phyloP scores from a whole-genome alignment of 2,113 vertebrate genomes.

The Oostethus manadensis region DNA sequence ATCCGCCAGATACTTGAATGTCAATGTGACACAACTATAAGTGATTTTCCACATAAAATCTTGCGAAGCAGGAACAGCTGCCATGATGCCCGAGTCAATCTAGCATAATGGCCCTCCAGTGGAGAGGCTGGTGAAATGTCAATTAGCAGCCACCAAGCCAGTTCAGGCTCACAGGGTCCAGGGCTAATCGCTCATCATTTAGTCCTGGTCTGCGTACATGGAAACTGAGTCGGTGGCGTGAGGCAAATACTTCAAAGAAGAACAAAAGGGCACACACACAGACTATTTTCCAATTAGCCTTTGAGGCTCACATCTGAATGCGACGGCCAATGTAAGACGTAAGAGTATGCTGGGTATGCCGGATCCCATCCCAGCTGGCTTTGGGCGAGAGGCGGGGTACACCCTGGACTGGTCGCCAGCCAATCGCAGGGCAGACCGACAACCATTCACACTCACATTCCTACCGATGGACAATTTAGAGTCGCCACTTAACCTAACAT shows the following conservation, averaged over 20 bases:
- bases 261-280: neutral
- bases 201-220: no score
- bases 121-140: neutral
- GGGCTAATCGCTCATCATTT: constrained; percentile 1
- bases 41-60: neutral
- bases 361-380: no score
- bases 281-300: neutral
- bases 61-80: neutral
- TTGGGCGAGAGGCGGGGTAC: no score
- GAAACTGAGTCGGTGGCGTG: neutral
- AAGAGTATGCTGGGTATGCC: no score
- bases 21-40: neutral
- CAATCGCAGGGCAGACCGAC: no score
- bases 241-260: neutral
- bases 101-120: neutral
- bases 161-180: neutral
- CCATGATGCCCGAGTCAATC: neutral
- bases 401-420: no score
- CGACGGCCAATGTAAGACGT: neutral
- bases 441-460: no score
- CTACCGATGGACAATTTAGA: no score
- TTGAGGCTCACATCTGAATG: neutral
- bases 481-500: no score
- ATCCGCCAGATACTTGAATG: neutral
- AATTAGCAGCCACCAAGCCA: neutral